Base-by-base conservation (phyloP, 2,888 invertebrate species). In the Rhopalosiphum nymphaeae region DNA sequence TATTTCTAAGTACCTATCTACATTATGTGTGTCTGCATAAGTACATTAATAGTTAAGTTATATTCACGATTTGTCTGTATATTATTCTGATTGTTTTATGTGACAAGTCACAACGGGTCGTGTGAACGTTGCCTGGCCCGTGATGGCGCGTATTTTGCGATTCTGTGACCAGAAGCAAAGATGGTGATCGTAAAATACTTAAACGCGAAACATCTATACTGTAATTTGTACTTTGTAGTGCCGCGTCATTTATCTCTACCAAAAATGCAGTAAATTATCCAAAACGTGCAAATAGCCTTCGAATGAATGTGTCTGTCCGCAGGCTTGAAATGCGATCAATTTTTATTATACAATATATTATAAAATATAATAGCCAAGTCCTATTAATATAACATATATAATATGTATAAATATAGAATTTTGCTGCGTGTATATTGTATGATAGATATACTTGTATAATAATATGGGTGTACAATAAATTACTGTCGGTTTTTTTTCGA, bases 191-290 rank as follows among this genome's bases (percentile, higher is more conserved):
- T 44, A 44, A 44, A 61, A 89, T 49, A 89, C 44, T 36, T n/a
- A 56, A 36, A 11, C 53, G 42, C 26, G 26, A 42, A 36, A 13
- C 26, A n/a, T 56, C n/a, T 44, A 10, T 85, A 86, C 46, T 44
- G 29, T 86, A 86, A 86, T 86, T 86, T 86, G 29, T n/a, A 49
- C 53, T 36, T n/a, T 53, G 53, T 53, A 21, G 53, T 88, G 16
- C n/a, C 88, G 53, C 88, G 25, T 53, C 88, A 36, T 53, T 53
- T 61, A 89, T 61, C 21, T 16, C 9, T 21, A 29, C 42, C 44
- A 61, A 61, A 89, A 89, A 89, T n/a, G 89, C 13, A 86, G 86
- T 86, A 89, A 89, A 89, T 89, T 56, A 89, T 56, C 36, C 26
- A 42, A 56, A 56, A 56, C 87, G 87, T 46, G 46, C 53, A 36